Percentiles rank a stretch among this genome's conserved stretches.
These are phyloP conservation scores for Tragulus kanchil DNA, from an alignment of 2,113 vertebrate genomes.

Conservation along the genomic window DNA sequence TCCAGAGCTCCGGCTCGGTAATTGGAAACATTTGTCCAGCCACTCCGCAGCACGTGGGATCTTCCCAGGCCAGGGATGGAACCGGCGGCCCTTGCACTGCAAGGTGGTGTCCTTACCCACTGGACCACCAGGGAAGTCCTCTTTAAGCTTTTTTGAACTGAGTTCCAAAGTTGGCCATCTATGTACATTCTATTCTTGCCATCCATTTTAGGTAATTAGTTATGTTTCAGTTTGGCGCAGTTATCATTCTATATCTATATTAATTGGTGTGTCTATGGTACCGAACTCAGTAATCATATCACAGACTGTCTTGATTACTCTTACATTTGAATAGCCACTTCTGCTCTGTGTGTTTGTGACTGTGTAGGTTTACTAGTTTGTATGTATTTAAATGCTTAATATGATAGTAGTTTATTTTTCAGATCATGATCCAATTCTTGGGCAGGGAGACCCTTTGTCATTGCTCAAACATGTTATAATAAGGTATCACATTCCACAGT, in stretches of 20 bases:
- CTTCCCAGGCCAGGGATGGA: too few relatives aligned
- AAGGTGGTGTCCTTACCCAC: too few relatives aligned
- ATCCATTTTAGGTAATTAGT: neutral
- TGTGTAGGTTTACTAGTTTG: neutral
- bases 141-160: neutral
- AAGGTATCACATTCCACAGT: neutral
- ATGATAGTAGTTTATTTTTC: neutral
- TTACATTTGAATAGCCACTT: neutral
- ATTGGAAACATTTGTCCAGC: too few relatives aligned
- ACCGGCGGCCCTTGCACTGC: too few relatives aligned
- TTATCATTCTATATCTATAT: neutral
- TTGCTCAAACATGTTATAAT: neutral
- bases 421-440: neutral
- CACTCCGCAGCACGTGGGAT: too few relatives aligned
- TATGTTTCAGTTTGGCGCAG: slow-evolving; percentile 6
- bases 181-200: neutral
- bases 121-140: too few relatives aligned
- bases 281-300: neutral
- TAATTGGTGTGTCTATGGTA: neutral
- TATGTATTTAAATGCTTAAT: neutral
- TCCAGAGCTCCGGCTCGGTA: too few relatives aligned
- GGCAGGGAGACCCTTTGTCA: neutral
- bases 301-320: neutral
- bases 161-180: neutral
- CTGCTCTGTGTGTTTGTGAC: neutral